Conservation (phyloP, 2,888 invertebrate genomes). For the Chorisops tibialis region DNA sequence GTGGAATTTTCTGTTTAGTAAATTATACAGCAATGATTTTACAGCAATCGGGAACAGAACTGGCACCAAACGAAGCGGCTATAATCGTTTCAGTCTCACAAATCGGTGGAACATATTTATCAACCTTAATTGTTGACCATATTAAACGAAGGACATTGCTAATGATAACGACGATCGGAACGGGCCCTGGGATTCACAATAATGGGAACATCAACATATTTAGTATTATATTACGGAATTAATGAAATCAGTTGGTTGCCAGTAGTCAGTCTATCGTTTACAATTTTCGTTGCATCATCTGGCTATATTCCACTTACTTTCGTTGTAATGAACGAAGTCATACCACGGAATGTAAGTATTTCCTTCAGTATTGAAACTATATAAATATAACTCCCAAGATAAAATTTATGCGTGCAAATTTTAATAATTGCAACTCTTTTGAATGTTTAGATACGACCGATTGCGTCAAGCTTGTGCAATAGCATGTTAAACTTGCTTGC, state of each 20-base stretch:
- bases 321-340: constrained; percentile 33
- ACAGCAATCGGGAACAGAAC: constrained; percentile 27
- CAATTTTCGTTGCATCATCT: constrained; percentile 30
- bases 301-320: constrained; percentile 34
- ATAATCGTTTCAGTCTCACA: constrained; percentile 33
- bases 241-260: constrained; percentile 33
- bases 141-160: constrained; percentile 32
- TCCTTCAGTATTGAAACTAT: neutral
- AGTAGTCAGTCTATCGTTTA: constrained; percentile 32
- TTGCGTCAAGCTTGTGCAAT: constrained; percentile 30
- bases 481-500: constrained; percentile 27
- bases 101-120: constrained; percentile 32
- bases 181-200: constrained; percentile 23
- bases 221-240: constrained; percentile 21
- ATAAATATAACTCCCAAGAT: no score
- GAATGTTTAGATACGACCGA: constrained; percentile 29
- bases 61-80: constrained; percentile 33
- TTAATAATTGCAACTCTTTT: no score
- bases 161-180: constrained; percentile 24
- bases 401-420: no score
- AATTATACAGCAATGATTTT: constrained; percentile 34
- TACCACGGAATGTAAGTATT: constrained; percentile 33
- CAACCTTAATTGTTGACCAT: constrained; percentile 32
- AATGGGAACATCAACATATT: constrained; percentile 26
- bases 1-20: constrained; percentile 33